Percentiles rank a stretch among this genome's conserved stretches.
Conservation (phyloP, 2,888 invertebrate genomes). For the Tachystola acroxantha region DNA sequence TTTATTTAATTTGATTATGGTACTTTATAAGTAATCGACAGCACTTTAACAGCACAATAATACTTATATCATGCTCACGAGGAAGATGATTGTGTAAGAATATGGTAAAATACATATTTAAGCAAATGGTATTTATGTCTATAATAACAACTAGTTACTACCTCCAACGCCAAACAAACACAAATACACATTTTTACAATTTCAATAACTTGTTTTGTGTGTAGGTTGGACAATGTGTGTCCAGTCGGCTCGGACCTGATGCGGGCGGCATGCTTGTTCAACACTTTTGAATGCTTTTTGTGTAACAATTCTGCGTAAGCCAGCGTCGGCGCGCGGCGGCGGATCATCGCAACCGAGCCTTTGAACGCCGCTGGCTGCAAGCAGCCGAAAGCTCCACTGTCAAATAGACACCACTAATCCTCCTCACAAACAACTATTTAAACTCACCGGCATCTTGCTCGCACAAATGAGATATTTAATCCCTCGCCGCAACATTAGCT, state of each 20-base stretch:
- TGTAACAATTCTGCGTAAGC: slow-evolving; percentile 50
- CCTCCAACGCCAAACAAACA: too few relatives aligned
- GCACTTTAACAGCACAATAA: too few relatives aligned
- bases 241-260: slow-evolving; percentile 8
- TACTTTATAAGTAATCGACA: too few relatives aligned
- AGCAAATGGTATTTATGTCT: too few relatives aligned
- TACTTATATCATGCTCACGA: too few relatives aligned
- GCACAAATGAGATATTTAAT: slow-evolving; percentile 61
- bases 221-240: slow-evolving; percentile 9
- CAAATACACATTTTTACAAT: not conserved
- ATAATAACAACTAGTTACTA: not conserved
- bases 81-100: too few relatives aligned
- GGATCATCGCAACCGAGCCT: slow-evolving; percentile 28
- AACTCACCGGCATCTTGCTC: slow-evolving; percentile 56
- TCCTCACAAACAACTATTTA: slow-evolving; percentile 55
- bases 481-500: slow-evolving; percentile 58
- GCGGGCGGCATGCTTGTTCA: slow-evolving; percentile 30
- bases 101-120: too few relatives aligned
- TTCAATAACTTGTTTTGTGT: slow-evolving; percentile 10
- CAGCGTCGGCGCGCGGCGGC: slow-evolving; percentile 30
- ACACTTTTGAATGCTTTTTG: slow-evolving; percentile 39
- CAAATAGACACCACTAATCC: slow-evolving; percentile 63
- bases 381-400: slow-evolving; percentile 33
- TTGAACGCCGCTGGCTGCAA: slow-evolving; percentile 30
- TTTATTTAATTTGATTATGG: slow-evolving; percentile 9